Evolutionary conservation across 2,888 invertebrate genomes (phyloP).

Genomic region (Alentia gelatinosa): DNA sequence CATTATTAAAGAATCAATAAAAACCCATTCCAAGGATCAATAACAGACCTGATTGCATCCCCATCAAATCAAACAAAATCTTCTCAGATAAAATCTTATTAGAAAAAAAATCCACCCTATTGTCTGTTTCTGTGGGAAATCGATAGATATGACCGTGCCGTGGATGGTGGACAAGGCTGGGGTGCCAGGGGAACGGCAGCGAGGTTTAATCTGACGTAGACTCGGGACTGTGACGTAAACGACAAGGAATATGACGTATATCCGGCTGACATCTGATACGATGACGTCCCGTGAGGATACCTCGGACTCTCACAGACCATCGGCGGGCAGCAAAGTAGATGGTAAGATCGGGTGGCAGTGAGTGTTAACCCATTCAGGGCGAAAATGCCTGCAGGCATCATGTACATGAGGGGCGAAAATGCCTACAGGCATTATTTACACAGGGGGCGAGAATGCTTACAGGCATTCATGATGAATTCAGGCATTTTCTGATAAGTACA

Average conservation of each 20-base stretch:
- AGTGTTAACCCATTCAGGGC: too few relatives aligned
- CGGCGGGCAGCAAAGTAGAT: too few relatives aligned
- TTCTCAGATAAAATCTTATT: not conserved
- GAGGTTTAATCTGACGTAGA: not conserved
- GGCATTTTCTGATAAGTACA: too few relatives aligned
- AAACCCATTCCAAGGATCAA: not conserved
- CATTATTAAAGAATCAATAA: slow-evolving; percentile 1
- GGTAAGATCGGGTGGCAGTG: too few relatives aligned
- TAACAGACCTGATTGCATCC: not conserved
- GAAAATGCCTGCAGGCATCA: too few relatives aligned
- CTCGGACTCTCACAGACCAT: too few relatives aligned
- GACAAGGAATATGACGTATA: not conserved
- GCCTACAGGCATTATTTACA: too few relatives aligned
- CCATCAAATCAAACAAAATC: slow-evolving; percentile 22
- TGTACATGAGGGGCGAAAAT: too few relatives aligned
- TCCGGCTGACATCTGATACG: not conserved
- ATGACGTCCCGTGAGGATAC: too few relatives aligned
- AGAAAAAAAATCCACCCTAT: not conserved
- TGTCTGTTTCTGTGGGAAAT: not conserved
- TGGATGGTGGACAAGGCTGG: not conserved
- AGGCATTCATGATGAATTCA: too few relatives aligned
- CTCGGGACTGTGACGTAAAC: not conserved
- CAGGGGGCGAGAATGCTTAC: too few relatives aligned
- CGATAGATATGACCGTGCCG: not conserved
- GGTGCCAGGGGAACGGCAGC: not conserved